These are phyloP conservation scores for Phrynocephalus vlangalii DNA, from an alignment of 2,797 vertebrate species.

Conservation along the genomic window DNA sequence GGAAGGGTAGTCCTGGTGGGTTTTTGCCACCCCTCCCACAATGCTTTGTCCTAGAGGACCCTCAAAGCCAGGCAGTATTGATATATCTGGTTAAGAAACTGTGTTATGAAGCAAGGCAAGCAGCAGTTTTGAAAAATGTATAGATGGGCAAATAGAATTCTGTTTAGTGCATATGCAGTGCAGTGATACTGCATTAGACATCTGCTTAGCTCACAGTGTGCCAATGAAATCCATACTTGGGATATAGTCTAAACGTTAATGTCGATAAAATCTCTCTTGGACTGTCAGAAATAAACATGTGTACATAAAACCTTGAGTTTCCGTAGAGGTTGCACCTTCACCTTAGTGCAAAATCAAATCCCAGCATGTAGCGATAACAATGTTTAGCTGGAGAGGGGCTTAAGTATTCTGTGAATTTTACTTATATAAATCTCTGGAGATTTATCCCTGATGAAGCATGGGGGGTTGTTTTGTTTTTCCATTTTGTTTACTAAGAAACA, in stretches of 20 bases:
- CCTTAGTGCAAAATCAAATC: slow-evolving; percentile 18
- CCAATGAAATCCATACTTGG: background rate
- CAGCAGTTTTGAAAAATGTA: no score
- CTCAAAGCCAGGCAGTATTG: no score
- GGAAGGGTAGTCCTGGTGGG: no score
- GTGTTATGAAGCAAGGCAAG: no score
- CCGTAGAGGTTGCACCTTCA: background rate
- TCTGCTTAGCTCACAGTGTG: background rate
- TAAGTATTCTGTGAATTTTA: slow-evolving; percentile 10
- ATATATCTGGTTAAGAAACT: no score
- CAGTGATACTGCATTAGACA: background rate
- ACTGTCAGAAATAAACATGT: background rate
- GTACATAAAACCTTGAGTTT: background rate
- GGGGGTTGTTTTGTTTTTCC: slow-evolving; percentile 3
- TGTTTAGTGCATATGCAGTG: no score
- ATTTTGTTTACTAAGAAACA: slow-evolving; percentile 20
- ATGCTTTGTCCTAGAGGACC: no score
- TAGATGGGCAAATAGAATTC: no score
- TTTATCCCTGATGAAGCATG: background rate
- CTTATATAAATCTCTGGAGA: no score
- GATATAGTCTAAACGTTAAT: background rate
- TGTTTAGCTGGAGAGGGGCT: background rate
- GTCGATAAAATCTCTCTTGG: background rate
- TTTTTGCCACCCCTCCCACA: no score
- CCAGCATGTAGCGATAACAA: slow-evolving; percentile 4